Base-by-base conservation (phyloP, 2,888 invertebrate genomes). In the Sphaerolaimus hirsutus region DNA sequence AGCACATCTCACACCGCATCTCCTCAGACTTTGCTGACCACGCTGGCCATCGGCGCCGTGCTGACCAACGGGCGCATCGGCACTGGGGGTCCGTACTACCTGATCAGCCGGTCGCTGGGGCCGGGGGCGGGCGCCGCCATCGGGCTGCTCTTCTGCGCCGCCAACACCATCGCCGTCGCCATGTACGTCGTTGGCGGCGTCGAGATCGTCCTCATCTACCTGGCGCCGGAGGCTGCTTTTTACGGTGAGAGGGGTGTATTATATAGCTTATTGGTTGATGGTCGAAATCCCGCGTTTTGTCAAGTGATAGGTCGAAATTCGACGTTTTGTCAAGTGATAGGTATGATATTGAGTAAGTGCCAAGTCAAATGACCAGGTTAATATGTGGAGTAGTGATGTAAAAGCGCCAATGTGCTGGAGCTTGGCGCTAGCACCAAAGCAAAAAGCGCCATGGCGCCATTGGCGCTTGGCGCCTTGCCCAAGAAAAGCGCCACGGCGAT, bases 61-160 rank as follows among this genome's bases (percentile, higher is more conserved):
- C 91, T 91, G 32, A 93, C 91, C 40, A 93, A 93, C 68, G 93
- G 93, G 24, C 87, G 89, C 57, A 89, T 91, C 50, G 87, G 89
- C 17, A 17, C 43, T 36, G 93, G 93, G 48, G 93, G 93, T 49
- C 86, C 89, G 50, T 93, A 93, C 72, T 93, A 89, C 69, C 89
- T 93, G 89, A 91, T 93, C 70, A 89, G 87, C 17, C 75, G 93
- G 23, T 66, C 71, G 41, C 62, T 73, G 55, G 97, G 97, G 17
- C 93, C 93, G 1, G 97, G 97, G 70, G 93, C 91, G 68, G 97
- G 97, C 43, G 91, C 93, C 24, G 93, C 97, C 37, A 93, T 97
- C 25, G 91, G 91, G 41, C 81, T 91, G 75, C 73, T 93, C 44
- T 93, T 91, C 70, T 93, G 91, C 68, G 81, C 89, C 44, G 91